phyloP scores from a whole-genome alignment of 2,888 invertebrate genomes.

The Pyrgus malvae region DNA sequence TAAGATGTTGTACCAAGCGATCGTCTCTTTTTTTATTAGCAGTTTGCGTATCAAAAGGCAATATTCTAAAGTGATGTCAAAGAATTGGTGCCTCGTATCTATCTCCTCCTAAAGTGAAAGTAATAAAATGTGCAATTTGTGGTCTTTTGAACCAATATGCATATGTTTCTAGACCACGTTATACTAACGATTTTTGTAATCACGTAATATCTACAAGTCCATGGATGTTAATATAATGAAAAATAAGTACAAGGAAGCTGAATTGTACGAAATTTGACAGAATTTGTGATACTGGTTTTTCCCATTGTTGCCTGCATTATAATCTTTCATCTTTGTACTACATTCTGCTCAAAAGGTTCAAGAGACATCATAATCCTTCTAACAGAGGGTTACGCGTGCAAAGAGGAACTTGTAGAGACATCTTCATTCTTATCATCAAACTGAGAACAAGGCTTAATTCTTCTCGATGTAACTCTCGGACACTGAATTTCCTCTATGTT shows the following conservation, averaged over 20 bases:
- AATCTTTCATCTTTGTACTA: slow-evolving; percentile 4
- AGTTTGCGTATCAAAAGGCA: slow-evolving; percentile 1
- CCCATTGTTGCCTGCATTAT: slow-evolving; percentile 9
- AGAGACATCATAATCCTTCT: slow-evolving; percentile 12
- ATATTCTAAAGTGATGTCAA: not conserved
- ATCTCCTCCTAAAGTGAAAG: not conserved
- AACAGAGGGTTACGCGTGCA: slow-evolving; percentile 1
- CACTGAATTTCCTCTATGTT: not conserved
- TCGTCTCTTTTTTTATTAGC: too few species aligned
- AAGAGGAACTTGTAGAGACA: slow-evolving; percentile 4
- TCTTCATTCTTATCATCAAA: slow-evolving; percentile 21
- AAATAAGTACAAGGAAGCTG: not conserved
- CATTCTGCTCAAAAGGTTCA: slow-evolving; percentile 1
- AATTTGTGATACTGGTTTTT: not conserved
- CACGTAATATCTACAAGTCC: too few species aligned
- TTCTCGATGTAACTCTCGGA: not conserved
- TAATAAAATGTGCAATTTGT: not conserved
- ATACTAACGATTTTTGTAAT: too few species aligned
- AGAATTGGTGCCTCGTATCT: not conserved
- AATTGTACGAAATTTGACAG: too few species aligned
- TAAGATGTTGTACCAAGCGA: too few species aligned
- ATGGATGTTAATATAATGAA: not conserved
- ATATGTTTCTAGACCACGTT: too few species aligned
- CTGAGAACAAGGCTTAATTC: slow-evolving; percentile 4
- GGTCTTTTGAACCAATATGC: too few species aligned